Conservation (phyloP, 2,888 invertebrate species). For the Venusia cambrica region DNA sequence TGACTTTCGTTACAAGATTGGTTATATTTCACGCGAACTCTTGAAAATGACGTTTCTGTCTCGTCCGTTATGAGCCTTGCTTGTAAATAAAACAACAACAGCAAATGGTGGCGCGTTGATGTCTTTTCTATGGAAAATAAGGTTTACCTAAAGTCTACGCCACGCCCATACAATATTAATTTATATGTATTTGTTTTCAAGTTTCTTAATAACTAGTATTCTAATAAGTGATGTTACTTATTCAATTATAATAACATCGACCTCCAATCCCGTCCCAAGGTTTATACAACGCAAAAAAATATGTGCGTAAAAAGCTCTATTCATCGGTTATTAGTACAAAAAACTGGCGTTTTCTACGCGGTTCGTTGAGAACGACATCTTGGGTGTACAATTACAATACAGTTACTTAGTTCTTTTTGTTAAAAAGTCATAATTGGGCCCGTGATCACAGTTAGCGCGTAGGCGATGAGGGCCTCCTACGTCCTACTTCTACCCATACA, state of each 20-base stretch:
- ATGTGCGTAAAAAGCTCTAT: constrained; percentile 23
- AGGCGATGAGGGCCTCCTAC: constrained; percentile 48
- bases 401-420: constrained; percentile 38
- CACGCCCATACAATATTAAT: no score
- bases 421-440: constrained; percentile 27
- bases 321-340: constrained; percentile 26
- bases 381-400: constrained; percentile 28
- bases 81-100: no score
- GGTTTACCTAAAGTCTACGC: background rate
- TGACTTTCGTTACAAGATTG: no score
- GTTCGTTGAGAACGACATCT: constrained; percentile 40
- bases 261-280: constrained; percentile 23
- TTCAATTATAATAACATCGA: constrained; percentile 11
- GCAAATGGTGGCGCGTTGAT: constrained; percentile 32
- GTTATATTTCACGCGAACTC: no score
- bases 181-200: no score
- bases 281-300: constrained; percentile 21
- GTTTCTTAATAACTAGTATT: no score
- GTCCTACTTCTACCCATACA: constrained; percentile 43
- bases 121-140: constrained; percentile 29
- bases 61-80: no score
- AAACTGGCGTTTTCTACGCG: constrained; percentile 36
- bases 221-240: constrained; percentile 12
- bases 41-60: no score
- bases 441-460: constrained; percentile 45